Evolutionary conservation across 2,113 vertebrate species (phyloP).

Genomic region (Cranoglanis bouderius): DNA sequence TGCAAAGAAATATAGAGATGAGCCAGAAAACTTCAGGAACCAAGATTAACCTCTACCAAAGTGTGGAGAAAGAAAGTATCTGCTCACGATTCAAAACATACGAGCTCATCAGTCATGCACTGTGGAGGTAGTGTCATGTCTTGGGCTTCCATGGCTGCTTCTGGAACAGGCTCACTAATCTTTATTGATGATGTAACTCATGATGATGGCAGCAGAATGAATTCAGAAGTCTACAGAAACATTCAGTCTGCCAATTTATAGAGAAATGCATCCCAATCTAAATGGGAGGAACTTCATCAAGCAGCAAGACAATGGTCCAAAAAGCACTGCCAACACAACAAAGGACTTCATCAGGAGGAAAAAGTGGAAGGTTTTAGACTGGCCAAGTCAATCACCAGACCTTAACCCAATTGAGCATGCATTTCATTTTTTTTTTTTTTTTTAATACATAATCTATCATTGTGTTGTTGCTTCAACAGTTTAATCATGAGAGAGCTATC

Average conservation of each 20-base stretch:
- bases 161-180: not conserved
- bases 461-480: not conserved
- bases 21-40: not conserved
- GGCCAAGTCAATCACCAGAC: not conserved
- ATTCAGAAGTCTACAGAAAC: not conserved
- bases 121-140: not conserved
- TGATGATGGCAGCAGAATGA: not conserved
- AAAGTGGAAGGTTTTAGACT: not conserved
- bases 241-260: not conserved
- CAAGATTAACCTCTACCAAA: not conserved
- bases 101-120: not conserved
- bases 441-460: not conserved
- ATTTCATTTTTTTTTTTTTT: not conserved
- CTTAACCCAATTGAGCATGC: not conserved
- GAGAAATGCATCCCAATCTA: not conserved
- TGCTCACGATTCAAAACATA: not conserved
- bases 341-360: not conserved
- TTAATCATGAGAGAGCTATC: not conserved
- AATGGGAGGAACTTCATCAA: not conserved
- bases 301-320: not conserved
- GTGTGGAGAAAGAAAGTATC: not conserved
- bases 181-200: not conserved
- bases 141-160: not conserved
- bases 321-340: not conserved
- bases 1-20: not conserved